Base-by-base conservation (phyloP, 2,888 invertebrate species). In the Melanargia galathea region DNA sequence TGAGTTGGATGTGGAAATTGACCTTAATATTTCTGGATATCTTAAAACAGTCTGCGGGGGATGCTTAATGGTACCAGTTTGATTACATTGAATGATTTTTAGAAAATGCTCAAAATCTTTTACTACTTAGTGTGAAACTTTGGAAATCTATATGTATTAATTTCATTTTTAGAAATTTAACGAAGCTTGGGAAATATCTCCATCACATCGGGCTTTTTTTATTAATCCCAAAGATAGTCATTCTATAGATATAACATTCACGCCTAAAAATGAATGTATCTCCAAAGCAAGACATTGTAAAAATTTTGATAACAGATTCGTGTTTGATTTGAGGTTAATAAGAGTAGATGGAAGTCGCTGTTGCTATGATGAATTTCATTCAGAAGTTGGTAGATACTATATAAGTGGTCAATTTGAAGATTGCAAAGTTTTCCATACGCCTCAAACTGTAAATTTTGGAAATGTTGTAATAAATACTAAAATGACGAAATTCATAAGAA, bases 391-490 rank as follows among this genome's bases (percentile, higher is more conserved):
- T 1, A 83, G 92, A 59, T 86, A 93, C 62, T 93, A 93, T 65
- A 80, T 94, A 20, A 90, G 93, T 71, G 94, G 93, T 0, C 87
- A 92, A 74, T 91, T 87, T 63, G 93, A 93, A 79, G 78, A 82
- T 51, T 86, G 92, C 30, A 76, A 80, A 26, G 77, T 94, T 16
- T 76, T 75, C 4, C 82, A 93, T 66, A 70, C 74, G 22, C 94
- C 94, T 0, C 80, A 87, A 63, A 71, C 76, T 7, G 65, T 94
- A 0, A 70, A 88, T 65, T 87, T 93, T 66, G 87, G 86, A 2
- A 78, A 92, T 40, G 78, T 93, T 10, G 46, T 71, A 43, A 76
- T 93, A 2, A 80, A 85, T 72, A 78, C 74, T 38, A 74, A 78
- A 76, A 77, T 77, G 10, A 78, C 79, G 1, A 89, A 82, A 73